Conservation (phyloP, 2,888 invertebrate species). For the Pyrocoelia pectoralis region DNA sequence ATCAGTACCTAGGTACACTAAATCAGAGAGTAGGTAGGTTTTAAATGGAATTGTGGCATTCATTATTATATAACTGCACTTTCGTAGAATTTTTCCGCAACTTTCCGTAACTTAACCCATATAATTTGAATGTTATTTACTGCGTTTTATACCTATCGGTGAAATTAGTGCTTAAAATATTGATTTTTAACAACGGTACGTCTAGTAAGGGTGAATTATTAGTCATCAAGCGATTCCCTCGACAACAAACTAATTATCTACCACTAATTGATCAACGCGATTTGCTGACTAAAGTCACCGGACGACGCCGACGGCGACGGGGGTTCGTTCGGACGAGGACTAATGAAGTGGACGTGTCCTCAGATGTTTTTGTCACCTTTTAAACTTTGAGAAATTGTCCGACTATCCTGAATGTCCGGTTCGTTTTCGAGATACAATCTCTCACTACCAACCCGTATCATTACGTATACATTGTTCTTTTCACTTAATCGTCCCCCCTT, state of each 20-base stretch:
- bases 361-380: constrained; percentile 18
- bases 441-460: constrained; percentile 13
- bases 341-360: constrained; percentile 37
- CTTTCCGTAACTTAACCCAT: no score
- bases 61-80: no score
- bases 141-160: no score
- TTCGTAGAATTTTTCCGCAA: no score
- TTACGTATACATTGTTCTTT: constrained; percentile 31
- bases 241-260: constrained; percentile 13
- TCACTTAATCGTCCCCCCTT: constrained; percentile 35
- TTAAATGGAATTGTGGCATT: no score
- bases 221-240: neutral
- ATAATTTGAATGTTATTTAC: no score
- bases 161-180: no score
- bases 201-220: neutral
- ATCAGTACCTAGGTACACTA: no score
- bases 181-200: no score
- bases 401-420: neutral
- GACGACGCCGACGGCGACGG: neutral
- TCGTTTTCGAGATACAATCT: neutral
- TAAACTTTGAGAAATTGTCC: neutral
- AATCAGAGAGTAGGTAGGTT: no score
- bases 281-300: constrained; percentile 27
- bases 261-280: constrained; percentile 21
- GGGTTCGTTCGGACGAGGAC: constrained; percentile 6